Conservation (phyloP, 2,113 vertebrate species). For the Miniopterus natalensis region DNA sequence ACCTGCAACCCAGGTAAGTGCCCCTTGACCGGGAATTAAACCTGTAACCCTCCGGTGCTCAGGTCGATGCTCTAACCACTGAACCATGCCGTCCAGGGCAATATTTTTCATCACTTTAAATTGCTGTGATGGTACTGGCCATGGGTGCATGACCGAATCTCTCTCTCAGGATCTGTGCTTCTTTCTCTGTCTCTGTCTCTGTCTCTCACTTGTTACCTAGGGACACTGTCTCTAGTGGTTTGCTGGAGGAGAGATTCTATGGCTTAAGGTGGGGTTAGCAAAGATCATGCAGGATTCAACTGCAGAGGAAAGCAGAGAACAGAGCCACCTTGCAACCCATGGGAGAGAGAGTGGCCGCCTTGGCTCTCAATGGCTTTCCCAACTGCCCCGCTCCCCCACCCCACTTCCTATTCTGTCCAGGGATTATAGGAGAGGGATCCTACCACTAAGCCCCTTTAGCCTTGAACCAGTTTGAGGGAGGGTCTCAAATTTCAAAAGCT, state of each 20-base stretch:
- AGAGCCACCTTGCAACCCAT: not conserved
- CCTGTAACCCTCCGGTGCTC: too few species aligned
- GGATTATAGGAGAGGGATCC: not conserved
- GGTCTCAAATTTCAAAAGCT: not conserved
- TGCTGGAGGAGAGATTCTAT: not conserved
- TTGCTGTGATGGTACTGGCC: not conserved
- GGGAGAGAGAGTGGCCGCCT: not conserved
- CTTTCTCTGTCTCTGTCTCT: not conserved
- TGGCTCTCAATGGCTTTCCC: not conserved
- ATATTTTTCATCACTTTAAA: conserved; percentile 16
- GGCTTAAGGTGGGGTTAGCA: not conserved
- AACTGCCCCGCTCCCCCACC: not conserved
- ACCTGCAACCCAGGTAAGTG: too few species aligned
- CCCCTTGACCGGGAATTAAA: too few species aligned
- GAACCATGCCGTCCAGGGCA: too few species aligned
- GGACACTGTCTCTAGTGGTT: not conserved
- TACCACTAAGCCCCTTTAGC: not conserved
- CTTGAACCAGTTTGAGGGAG: not conserved
- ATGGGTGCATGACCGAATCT: not conserved
- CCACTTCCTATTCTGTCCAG: not conserved
- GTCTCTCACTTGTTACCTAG: not conserved
- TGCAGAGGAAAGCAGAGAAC: not conserved
- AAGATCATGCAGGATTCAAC: not conserved
- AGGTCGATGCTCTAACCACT: too few species aligned
- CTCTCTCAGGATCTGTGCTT: rapidly evolving